phyloP scores from a whole-genome alignment of 2,797 vertebrate genomes.

The Cirrhinus molitorella region DNA sequence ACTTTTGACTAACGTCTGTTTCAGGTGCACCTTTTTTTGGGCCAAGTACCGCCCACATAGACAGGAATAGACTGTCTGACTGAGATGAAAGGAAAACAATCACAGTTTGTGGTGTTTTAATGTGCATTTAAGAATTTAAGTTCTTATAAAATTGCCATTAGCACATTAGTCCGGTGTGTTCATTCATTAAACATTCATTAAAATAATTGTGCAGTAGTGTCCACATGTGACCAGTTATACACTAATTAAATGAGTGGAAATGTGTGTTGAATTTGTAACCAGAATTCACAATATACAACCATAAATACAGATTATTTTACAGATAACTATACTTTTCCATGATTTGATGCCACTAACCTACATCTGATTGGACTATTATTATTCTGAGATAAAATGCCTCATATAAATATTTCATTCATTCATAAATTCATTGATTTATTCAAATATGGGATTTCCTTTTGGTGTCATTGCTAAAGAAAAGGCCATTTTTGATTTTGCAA shows the following conservation, averaged over 20 bases:
- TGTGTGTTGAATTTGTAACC: background rate
- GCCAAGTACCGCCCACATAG: background rate
- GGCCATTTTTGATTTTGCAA: too few species aligned
- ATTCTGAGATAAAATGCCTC: too few species aligned
- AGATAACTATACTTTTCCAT: too few species aligned
- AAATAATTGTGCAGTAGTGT: constrained; percentile 11
- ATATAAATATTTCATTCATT: too few species aligned
- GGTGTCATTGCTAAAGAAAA: too few species aligned
- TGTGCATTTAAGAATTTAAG: background rate
- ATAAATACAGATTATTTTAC: too few species aligned
- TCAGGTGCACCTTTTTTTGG: background rate
- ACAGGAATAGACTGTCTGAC: background rate
- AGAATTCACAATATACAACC: background rate
- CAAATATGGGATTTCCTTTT: too few species aligned
- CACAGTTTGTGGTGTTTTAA: background rate
- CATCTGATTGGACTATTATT: too few species aligned
- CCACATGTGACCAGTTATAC: background rate
- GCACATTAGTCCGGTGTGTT: background rate
- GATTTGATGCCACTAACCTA: too few species aligned
- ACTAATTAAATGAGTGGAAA: background rate
- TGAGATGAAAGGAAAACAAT: background rate
- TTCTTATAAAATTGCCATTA: background rate
- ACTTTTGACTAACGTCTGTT: background rate
- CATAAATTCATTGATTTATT: too few species aligned
- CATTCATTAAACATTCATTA: constrained; percentile 6